These are phyloP conservation scores for Vesta saturnalis DNA, from an alignment of 2,888 invertebrate species.

Conservation along the genomic window DNA sequence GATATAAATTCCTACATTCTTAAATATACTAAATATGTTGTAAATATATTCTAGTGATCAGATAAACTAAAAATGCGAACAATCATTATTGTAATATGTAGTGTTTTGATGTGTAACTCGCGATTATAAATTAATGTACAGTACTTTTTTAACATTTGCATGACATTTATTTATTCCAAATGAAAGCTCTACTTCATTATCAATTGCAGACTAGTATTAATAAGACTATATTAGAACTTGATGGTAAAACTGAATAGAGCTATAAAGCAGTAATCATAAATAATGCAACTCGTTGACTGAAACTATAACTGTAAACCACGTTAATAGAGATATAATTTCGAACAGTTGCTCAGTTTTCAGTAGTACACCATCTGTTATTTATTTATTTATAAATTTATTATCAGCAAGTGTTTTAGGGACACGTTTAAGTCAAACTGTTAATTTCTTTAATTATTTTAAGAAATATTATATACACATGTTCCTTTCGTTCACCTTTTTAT, in stretches of 20 bases:
- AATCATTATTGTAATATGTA: too few species aligned
- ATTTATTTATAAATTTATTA: conserved; percentile 33
- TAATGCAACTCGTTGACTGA: conserved; percentile 6
- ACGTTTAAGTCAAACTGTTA: conserved; percentile 30
- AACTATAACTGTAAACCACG: conserved; percentile 16
- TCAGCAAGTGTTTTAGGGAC: conserved; percentile 25
- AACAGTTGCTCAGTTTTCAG: conserved; percentile 24
- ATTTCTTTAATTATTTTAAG: conserved; percentile 28
- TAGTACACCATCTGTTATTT: conserved; percentile 20
- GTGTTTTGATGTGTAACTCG: too few species aligned
- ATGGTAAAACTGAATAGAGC: conserved; percentile 4
- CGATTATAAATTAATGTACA: too few species aligned
- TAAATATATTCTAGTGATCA: too few species aligned
- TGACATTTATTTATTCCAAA: too few species aligned
- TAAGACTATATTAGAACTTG: too few species aligned
- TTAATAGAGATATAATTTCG: conserved; percentile 24
- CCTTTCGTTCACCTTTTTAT: conserved; percentile 15
- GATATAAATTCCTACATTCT: too few species aligned
- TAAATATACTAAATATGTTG: too few species aligned
- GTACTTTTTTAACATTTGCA: too few species aligned
- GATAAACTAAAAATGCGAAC: too few species aligned
- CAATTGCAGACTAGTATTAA: too few species aligned
- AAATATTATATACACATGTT: conserved; percentile 26
- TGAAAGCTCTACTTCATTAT: too few species aligned
- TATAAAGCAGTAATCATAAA: conserved; percentile 5